phyloP scores from a whole-genome alignment of 1,140 invertebrate species.

The Drosophila mauritiana region DNA sequence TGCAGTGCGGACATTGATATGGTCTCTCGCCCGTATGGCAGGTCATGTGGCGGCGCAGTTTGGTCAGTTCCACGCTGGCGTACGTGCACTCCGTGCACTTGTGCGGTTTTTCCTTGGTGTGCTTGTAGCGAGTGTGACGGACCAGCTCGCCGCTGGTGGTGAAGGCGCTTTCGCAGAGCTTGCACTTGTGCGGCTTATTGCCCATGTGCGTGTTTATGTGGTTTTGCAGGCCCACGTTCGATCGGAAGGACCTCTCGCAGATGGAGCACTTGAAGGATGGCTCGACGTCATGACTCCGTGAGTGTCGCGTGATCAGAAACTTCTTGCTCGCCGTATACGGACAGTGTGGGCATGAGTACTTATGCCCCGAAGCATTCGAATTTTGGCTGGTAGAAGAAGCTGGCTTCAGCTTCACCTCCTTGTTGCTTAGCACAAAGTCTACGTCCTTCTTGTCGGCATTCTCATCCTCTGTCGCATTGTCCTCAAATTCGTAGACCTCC shows the following conservation, averaged over 20 bases:
- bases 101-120: conserved; percentile 98
- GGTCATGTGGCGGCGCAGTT: conserved; percentile 95
- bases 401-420: conserved; percentile 54
- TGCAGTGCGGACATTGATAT: conserved; percentile 96
- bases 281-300: conserved; percentile 98
- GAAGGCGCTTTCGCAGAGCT: conserved; percentile 96
- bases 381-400: background rate
- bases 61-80: conserved; percentile 96
- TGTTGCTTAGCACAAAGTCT: conserved; percentile 39
- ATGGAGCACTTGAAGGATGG: conserved; percentile 96
- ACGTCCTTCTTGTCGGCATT: conserved; percentile 80
- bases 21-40: conserved; percentile 93
- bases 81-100: conserved; percentile 98
- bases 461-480: conserved; percentile 85
- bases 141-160: conserved; percentile 98
- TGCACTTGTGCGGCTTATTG: conserved; percentile 97
- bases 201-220: conserved; percentile 99
- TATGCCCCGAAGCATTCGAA: conserved; percentile 86
- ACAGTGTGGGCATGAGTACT: conserved; percentile 95
- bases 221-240: conserved; percentile 95
- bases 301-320: conserved; percentile 95
- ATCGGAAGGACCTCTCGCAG: conserved; percentile 98
- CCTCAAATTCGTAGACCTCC: conserved; percentile 76
- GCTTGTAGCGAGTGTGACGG: conserved; percentile 95
- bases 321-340: conserved; percentile 95